Base-by-base conservation (phyloP, 2,888 invertebrate species). In the Microchrysa polita region DNA sequence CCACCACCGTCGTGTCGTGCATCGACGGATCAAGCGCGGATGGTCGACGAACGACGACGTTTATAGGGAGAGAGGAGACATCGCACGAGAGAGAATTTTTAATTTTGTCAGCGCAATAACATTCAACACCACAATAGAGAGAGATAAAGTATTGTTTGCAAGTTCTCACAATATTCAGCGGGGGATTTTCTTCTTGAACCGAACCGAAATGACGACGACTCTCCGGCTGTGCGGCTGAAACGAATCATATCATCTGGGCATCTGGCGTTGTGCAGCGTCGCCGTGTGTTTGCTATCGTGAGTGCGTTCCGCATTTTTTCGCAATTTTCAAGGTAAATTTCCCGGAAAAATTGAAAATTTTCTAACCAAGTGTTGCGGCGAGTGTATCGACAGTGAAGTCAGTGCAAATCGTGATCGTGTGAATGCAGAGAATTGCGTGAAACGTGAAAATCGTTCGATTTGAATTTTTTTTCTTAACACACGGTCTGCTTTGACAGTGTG, bases 241-340 rank as follows among this genome's bases (percentile, higher is more conserved):
- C n/a, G n/a, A n/a, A n/a, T n/a, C n/a, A n/a, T n/a, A n/a, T n/a
- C n/a, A n/a, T n/a, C 27, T 34, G 7, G 69, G 55, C 69, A 69
- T 86, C 86, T 85, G 85, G 87, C 86, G 84, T 84, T 84, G 85
- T 81, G 80, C 82, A 80, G 81, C 79, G 80, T 80, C 80, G 79
- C 79, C 80, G 80, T 79, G 80, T 79, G 79, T 53, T 67, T 69
- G 69, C 40, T 57, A 7, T 7, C 18, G 57, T 20, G 44, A 48
- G 18, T 16, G 16, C 42, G 80, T 80, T 75, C 72, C 42, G 55
- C 22, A 69, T 69, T 60, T 61, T 63, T 74, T 20, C 48, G 55
- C 61, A 63, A 63, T 71, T 74, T 74, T 42, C 63, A 40, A 42
- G 63, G 20, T 63, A 18, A 34, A 63, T 22, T 63, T 16, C 22